Conservation (phyloP, 2,797 vertebrate species). For the Enteromius fasciolatus region DNA sequence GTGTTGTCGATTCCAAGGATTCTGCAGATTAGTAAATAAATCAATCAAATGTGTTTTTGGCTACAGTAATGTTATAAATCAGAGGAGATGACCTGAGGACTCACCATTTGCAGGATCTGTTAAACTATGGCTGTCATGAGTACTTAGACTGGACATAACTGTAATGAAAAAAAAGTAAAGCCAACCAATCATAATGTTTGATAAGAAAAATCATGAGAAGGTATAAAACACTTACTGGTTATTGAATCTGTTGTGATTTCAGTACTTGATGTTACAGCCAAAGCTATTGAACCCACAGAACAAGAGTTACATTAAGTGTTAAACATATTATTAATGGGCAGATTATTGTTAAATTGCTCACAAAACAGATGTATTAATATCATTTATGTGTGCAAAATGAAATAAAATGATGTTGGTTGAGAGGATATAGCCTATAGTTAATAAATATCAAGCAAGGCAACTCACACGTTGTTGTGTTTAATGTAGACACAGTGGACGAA, state of each 20-base stretch:
- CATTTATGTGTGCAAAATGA: background rate
- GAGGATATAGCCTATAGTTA: background rate
- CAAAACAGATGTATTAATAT: background rate
- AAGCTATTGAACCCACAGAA: constrained; percentile 15
- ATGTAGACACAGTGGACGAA: background rate
- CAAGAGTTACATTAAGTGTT: background rate
- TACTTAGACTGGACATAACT: background rate
- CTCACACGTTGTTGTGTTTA: background rate
- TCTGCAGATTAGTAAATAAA: background rate
- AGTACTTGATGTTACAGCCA: constrained; percentile 3
- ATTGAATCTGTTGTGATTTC: background rate
- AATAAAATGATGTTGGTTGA: background rate
- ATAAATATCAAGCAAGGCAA: background rate
- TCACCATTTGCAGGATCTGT: constrained; percentile 1
- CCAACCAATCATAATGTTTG: background rate
- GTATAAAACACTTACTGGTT: background rate
- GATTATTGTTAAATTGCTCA: background rate
- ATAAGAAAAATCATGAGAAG: background rate
- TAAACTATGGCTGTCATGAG: background rate
- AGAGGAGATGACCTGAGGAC: background rate
- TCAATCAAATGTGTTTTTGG: background rate
- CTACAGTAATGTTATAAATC: background rate
- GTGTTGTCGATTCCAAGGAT: background rate
- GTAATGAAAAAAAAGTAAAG: background rate
- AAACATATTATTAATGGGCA: background rate